Evolutionary conservation across 2,113 vertebrate species (phyloP), one percentile per base, ranked within the genome.

Genomic region (Amphiprion percula): DNA sequence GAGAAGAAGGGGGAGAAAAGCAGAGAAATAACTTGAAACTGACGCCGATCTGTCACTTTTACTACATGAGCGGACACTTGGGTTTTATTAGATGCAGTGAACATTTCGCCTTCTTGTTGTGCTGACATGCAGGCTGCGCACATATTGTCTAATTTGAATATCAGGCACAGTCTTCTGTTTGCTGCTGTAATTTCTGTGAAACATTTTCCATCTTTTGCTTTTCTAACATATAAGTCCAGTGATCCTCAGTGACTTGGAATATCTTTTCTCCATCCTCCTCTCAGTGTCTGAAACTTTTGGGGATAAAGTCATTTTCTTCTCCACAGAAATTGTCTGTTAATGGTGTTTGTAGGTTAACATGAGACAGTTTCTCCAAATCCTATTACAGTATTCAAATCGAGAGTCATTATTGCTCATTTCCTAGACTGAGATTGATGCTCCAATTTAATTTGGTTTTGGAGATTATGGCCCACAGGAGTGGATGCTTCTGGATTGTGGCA

Each of bases 291-390:
- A 81, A 87, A 91, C 86, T 91, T 91, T 86, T 78, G 9, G 50
- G 67, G 41, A 10, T 63, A 21, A 77, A 83, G 54, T 74, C 1
- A 26, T 84, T 83, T 82, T 74, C 54, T 23, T 21, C 64, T 66
- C 23, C 41, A 50, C 59, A 74, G 47, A 83, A 77, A 77, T 86
- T 63, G 67, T 68, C 81, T 79, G 67, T 70, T 89, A 92, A 92
- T 90, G 78, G 87, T 93, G 92, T 92, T 93, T 93, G 90, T 91
- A 88, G 93, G 92, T 92, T 93, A 93, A 85, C 82, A 79, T 65
- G 54, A 82, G 79, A 71, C 68, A 77, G 54, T 90, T 81, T 84
- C 62, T 68, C 85, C 46, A 59, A 91, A 87, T 91, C 89, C 82
- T 90, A 92, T 93, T 92, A 92, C 75, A 68, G 77, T 74, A 60